Percentiles rank a stretch among this genome's conserved stretches.
Evolutionary conservation across 1,140 invertebrate genomes (phyloP).

Genomic region (Drosophila navojoa): DNA sequence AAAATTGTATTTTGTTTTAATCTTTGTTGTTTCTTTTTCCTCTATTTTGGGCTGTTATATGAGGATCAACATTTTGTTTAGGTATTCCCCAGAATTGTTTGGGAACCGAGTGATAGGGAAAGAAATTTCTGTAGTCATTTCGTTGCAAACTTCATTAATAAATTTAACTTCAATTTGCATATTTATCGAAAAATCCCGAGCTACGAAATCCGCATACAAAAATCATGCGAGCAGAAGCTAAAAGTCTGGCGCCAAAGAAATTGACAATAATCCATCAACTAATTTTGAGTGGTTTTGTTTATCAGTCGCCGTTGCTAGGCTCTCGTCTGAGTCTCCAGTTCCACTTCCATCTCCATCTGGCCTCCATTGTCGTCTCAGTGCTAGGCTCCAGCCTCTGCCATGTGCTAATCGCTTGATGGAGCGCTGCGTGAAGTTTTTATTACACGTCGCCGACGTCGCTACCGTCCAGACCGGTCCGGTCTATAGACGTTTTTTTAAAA

Average conservation of each 20-base stretch:
- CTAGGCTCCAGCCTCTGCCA: slow-evolving; percentile 51
- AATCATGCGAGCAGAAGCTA: slow-evolving; percentile 40
- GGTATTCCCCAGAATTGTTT: slow-evolving; percentile 67
- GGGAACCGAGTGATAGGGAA: slow-evolving; percentile 36
- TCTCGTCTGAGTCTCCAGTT: background rate
- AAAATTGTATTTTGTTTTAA: too few species aligned
- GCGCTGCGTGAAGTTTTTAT: slow-evolving; percentile 70
- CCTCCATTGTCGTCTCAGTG: background rate
- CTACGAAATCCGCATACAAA: slow-evolving; percentile 58
- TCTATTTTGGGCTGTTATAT: background rate
- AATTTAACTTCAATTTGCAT: slow-evolving; percentile 71
- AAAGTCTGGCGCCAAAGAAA: slow-evolving; percentile 77
- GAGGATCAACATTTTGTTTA: slow-evolving; percentile 13
- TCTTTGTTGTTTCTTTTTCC: too few species aligned
- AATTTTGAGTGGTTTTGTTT: slow-evolving; percentile 43
- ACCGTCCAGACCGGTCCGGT: slow-evolving; percentile 68
- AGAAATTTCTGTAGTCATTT: slow-evolving; percentile 68
- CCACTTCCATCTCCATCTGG: background rate
- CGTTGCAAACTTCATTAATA: slow-evolving; percentile 58
- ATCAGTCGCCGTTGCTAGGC: slow-evolving; percentile 8
- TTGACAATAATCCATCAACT: slow-evolving; percentile 75
- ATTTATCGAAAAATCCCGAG: slow-evolving; percentile 55
- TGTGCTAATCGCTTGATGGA: slow-evolving; percentile 40
- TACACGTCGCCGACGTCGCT: slow-evolving; percentile 59
- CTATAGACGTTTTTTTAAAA: slow-evolving; percentile 43